phyloP scores from a whole-genome alignment of 2,113 vertebrate species.

The Paedocypris sp. region DNA sequence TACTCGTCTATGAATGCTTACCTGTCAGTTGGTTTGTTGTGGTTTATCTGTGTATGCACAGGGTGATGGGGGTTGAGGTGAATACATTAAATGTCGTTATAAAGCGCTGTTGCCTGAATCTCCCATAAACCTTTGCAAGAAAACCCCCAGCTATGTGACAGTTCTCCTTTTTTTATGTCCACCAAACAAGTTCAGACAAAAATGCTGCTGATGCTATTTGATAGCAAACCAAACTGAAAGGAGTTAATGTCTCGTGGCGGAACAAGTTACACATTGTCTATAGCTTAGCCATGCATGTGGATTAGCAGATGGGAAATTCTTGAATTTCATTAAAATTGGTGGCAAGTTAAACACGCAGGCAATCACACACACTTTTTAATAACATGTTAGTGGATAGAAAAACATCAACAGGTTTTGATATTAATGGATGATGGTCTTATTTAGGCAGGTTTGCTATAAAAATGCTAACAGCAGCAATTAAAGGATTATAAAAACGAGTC shows the following conservation, averaged over 20 bases:
- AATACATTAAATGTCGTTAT: neutral
- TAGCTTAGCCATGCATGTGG: conserved; percentile 2
- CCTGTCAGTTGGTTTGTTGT: no score
- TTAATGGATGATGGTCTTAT: no score
- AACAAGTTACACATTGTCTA: conserved; percentile 24
- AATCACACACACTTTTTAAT: no score
- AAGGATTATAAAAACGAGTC: neutral
- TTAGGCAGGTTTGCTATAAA: neutral
- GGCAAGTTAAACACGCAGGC: no score
- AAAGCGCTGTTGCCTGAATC: neutral
- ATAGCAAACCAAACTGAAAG: conserved; percentile 10
- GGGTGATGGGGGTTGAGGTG: neutral
- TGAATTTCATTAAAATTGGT: neutral
- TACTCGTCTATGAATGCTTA: neutral
- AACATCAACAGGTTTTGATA: no score
- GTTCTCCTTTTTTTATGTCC: neutral
- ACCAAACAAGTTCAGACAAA: neutral
- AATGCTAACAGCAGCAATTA: neutral
- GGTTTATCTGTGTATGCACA: neutral
- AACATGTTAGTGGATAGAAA: no score
- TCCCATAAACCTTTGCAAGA: neutral
- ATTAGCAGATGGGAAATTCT: neutral
- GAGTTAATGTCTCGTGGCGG: conserved; percentile 6
- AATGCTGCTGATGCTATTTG: neutral
- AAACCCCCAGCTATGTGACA: neutral